phyloP scores from a whole-genome alignment of 2,888 invertebrate genomes.

The Clivina fossor region DNA sequence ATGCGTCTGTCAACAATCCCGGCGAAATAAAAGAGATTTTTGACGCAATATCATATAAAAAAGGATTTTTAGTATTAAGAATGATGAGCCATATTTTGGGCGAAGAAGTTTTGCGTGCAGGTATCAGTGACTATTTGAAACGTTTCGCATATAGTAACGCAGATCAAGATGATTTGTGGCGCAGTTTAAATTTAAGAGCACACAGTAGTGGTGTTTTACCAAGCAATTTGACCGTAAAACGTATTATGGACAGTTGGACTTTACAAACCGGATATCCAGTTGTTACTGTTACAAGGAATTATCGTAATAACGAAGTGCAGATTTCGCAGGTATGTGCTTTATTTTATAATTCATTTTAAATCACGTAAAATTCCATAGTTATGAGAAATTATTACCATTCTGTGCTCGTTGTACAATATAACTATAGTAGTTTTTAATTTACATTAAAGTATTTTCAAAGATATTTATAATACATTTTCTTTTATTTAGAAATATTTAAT shows the following conservation, averaged over 20 bases:
- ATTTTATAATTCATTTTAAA: too few relatives aligned
- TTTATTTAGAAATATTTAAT: too few relatives aligned
- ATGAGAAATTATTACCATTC: too few relatives aligned
- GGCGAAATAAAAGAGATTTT: conserved; percentile 81
- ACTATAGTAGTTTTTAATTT: too few relatives aligned
- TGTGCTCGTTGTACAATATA: too few relatives aligned
- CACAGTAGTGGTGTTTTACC: conserved; percentile 57
- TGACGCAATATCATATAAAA: conserved; percentile 82
- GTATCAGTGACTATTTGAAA: conserved; percentile 67
- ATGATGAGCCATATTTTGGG: conserved; percentile 92
- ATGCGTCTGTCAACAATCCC: conserved; percentile 75
- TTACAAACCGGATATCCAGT: conserved; percentile 83
- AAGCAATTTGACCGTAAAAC: conserved; percentile 63
- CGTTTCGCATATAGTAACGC: conserved; percentile 71
- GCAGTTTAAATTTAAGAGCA: conserved; percentile 65
- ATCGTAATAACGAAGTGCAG: too few relatives aligned
- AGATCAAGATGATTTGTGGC: conserved; percentile 83
- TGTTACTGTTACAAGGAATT: conserved; percentile 65
- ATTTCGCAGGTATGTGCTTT: too few relatives aligned
- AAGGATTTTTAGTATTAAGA: conserved; percentile 81
- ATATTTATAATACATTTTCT: too few relatives aligned
- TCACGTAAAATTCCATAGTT: too few relatives aligned
- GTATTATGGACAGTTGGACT: conserved; percentile 87
- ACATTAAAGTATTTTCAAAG: too few relatives aligned
- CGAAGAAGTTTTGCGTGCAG: conserved; percentile 67